Evolutionary conservation across 2,888 invertebrate species (phyloP).

Genomic region (Seira musarum): DNA sequence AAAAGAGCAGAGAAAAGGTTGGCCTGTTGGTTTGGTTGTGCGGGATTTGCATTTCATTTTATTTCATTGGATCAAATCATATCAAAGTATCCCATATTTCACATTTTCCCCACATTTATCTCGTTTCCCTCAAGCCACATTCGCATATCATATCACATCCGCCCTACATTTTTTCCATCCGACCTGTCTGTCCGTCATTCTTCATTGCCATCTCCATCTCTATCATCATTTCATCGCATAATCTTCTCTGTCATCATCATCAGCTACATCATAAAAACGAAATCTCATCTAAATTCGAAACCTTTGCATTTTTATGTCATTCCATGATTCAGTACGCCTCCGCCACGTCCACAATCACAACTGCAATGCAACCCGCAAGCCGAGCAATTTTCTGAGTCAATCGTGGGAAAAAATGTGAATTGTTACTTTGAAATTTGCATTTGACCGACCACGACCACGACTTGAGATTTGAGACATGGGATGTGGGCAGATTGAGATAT

Average conservation of each 20-base stretch:
- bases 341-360: not conserved
- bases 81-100: not conserved
- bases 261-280: not conserved
- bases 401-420: too few species aligned
- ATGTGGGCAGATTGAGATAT: too few species aligned
- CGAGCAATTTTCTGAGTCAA: too few species aligned
- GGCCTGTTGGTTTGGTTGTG: too few species aligned
- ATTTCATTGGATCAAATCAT: not conserved
- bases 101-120: slow-evolving; percentile 6
- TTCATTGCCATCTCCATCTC: not conserved
- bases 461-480: too few species aligned
- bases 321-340: not conserved
- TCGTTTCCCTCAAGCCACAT: not conserved
- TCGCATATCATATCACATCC: slow-evolving; percentile 11
- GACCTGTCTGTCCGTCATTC: not conserved
- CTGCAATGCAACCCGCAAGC: too few species aligned
- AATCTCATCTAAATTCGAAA: not conserved
- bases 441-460: too few species aligned
- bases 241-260: not conserved
- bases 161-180: slow-evolving; percentile 11
- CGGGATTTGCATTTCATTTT: not conserved
- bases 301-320: slow-evolving; percentile 1
- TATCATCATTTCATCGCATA: not conserved
- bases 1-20: too few species aligned
- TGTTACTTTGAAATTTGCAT: too few species aligned